Percentiles rank a stretch among this genome's conserved stretches.
Evolutionary conservation across 1,140 invertebrate genomes (phyloP).

Genomic region (Akabosia matsudoensis): DNA sequence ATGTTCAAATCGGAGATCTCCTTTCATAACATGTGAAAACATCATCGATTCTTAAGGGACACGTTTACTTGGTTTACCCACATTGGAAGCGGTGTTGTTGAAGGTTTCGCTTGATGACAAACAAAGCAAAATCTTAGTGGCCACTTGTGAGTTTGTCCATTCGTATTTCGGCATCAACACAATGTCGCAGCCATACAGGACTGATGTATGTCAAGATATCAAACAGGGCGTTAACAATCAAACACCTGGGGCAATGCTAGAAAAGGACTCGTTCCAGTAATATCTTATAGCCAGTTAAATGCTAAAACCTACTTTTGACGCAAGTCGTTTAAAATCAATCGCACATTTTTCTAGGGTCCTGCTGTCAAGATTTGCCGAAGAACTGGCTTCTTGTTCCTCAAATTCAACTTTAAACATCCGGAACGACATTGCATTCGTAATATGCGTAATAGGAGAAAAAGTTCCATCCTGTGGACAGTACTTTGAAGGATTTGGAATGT

Average conservation of each 20-base stretch:
- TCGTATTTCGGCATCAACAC: neutral
- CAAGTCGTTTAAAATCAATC: too few species aligned
- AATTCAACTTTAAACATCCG: conserved; percentile 14
- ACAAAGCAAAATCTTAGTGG: neutral
- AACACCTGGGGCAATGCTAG: neutral
- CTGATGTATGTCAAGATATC: neutral
- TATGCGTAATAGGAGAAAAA: neutral
- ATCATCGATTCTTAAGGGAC: too few species aligned
- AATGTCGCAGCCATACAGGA: neutral
- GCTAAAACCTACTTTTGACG: too few species aligned
- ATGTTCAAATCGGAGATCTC: too few species aligned
- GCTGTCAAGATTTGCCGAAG: conserved; percentile 11
- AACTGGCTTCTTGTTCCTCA: neutral
- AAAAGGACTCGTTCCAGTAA: conserved; percentile 7
- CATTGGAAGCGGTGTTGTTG: conserved; percentile 7
- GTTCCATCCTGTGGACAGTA: neutral
- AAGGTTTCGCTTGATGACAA: neutral
- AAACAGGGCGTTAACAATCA: neutral
- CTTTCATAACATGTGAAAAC: too few species aligned
- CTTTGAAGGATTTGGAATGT: conserved; percentile 1
- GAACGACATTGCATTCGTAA: conserved; percentile 31
- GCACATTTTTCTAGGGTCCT: too few species aligned
- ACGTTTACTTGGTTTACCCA: too few species aligned
- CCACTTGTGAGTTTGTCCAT: conserved; percentile 29
- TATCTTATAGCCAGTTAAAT: too few species aligned